These are phyloP conservation scores for Hetaerina titia DNA, from an alignment of 2,888 invertebrate species.

Conservation along the genomic window DNA sequence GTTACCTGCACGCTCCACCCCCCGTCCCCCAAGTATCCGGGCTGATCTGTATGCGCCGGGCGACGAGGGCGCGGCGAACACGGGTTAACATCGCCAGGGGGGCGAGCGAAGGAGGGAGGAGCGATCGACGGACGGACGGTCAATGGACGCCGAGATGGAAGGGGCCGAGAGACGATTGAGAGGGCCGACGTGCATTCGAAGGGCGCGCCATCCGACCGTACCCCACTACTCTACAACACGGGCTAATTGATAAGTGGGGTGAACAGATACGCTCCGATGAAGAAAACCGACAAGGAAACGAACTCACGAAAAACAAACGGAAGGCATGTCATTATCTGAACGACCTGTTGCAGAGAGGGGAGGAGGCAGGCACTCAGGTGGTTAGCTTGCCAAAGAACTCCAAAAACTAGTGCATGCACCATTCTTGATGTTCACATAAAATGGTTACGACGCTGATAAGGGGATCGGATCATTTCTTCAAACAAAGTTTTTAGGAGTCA, in stretches of 20 bases:
- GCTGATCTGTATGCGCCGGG: constrained; percentile 21
- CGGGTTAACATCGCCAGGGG: not conserved
- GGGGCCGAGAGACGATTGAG: not conserved
- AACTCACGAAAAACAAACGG: not conserved
- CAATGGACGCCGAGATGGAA: not conserved
- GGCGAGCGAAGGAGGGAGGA: not conserved
- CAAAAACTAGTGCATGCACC: no score
- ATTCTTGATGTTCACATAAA: no score
- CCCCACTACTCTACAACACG: not conserved
- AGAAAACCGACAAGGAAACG: not conserved
- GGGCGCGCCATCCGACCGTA: not conserved
- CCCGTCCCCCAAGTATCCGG: not conserved
- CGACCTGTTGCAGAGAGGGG: no score
- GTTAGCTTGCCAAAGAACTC: no score
- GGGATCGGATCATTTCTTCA: no score
- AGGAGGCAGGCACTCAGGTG: no score
- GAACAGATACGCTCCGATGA: not conserved
- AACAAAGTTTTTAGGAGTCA: no score
- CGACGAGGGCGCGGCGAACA: not conserved
- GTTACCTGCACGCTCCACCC: not conserved
- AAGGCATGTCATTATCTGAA: no score
- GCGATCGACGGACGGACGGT: not conserved
- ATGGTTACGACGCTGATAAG: no score
- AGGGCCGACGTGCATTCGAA: not conserved
- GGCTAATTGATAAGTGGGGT: not conserved